These are phyloP conservation scores for Collichthys lucidus DNA, from an alignment of 2,113 vertebrate species.

Conservation along the genomic window DNA sequence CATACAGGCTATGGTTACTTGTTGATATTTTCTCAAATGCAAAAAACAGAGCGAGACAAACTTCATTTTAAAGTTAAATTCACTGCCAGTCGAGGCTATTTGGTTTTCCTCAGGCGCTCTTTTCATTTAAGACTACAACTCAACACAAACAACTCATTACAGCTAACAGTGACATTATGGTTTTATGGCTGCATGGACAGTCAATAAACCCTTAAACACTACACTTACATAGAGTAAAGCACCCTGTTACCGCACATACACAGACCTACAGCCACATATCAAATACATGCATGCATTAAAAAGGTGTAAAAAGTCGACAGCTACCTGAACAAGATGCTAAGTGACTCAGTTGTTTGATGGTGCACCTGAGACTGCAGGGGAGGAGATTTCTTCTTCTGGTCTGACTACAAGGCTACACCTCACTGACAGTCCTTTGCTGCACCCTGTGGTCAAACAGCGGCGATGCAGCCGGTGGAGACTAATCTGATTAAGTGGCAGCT, in stretches of 20 bases:
- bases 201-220: not conserved
- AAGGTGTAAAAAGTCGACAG: not conserved
- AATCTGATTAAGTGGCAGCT: not conserved
- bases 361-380: not conserved
- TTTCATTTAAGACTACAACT: not conserved
- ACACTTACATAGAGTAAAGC: not conserved
- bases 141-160: not conserved
- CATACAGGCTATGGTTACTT: not conserved
- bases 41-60: not conserved
- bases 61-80: not conserved
- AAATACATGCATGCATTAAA: rapidly evolving
- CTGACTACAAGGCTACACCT: not conserved
- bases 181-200: not conserved
- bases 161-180: not conserved
- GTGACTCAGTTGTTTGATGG: not conserved
- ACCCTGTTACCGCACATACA: not conserved
- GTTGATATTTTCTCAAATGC: not conserved
- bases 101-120: not conserved
- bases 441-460: slow-evolving; percentile 47
- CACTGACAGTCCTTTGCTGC: slow-evolving; percentile 62
- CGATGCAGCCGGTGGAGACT: slow-evolving; percentile 3
- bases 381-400: slow-evolving; percentile 39
- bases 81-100: not conserved
- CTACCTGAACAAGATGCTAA: not conserved
- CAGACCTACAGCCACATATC: not conserved